Evolutionary conservation across 2,113 vertebrate genomes (phyloP).

Genomic region (Silurus asotus): DNA sequence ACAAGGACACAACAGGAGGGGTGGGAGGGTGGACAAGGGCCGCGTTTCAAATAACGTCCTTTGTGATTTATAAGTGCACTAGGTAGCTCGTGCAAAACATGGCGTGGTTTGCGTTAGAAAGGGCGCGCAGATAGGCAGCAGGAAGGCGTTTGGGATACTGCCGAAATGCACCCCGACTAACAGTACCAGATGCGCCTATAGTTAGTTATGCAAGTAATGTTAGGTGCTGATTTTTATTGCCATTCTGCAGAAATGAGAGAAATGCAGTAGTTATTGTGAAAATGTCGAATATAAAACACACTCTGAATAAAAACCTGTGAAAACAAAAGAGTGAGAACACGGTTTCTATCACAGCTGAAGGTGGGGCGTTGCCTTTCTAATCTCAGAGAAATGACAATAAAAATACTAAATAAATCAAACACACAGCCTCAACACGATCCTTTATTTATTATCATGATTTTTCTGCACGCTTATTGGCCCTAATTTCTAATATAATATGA

Average conservation of each 20-base stretch:
- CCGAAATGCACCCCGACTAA: background rate
- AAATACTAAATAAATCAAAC: background rate
- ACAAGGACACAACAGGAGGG: constrained; percentile 12
- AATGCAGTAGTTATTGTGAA: background rate
- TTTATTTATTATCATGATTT: background rate
- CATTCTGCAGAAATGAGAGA: background rate
- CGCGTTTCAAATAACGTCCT: background rate
- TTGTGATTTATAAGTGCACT: background rate
- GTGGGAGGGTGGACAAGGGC: no score
- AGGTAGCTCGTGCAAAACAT: background rate
- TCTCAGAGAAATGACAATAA: background rate
- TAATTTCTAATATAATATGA: background rate
- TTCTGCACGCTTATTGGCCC: background rate
- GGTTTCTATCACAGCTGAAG: background rate
- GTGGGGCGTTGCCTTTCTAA: background rate
- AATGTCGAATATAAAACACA: background rate
- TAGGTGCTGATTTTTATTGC: background rate
- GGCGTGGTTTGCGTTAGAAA: background rate
- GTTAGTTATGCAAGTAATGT: constrained; percentile 5
- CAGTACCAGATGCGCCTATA: background rate
- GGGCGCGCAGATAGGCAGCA: background rate
- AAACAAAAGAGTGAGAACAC: background rate
- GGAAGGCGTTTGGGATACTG: background rate
- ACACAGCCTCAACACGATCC: background rate
- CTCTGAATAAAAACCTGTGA: background rate